Evolutionary conservation across 2,888 invertebrate genomes (phyloP).

Genomic region (Drosophila pegasa): DNA sequence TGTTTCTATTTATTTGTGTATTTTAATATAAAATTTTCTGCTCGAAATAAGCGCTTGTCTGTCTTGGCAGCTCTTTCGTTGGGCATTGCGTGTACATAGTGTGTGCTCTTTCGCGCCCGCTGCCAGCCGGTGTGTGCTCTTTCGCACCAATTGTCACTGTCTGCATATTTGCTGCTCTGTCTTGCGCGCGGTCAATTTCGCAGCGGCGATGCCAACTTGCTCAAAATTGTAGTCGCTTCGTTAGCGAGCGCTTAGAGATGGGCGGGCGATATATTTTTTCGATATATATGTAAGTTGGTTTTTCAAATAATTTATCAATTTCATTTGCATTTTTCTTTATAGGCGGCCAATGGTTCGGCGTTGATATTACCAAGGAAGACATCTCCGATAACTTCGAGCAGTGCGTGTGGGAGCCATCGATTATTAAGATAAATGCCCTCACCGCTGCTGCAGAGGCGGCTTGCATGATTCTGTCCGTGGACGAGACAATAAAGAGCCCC

Average conservation of each 20-base stretch:
- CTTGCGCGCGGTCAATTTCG: conserved; percentile 52
- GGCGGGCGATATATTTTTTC: neutral
- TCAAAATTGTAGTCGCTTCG: conserved; percentile 1
- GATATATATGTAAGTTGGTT: neutral
- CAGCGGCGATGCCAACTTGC: conserved; percentile 50
- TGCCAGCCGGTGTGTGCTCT: conserved; percentile 54
- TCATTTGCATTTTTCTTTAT: conserved; percentile 44
- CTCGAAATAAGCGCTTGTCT: conserved; percentile 60
- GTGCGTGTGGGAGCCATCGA: conserved; percentile 99
- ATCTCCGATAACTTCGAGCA: conserved; percentile 96
- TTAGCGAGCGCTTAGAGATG: conserved; percentile 21
- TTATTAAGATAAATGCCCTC: conserved; percentile 98
- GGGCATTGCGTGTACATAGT: conserved; percentile 31
- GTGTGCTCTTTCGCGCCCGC: conserved; percentile 65
- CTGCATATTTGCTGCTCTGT: conserved; percentile 41
- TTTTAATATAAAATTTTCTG: conserved; percentile 28
- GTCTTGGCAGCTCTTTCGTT: conserved; percentile 66
- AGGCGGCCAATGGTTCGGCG: conserved; percentile 96
- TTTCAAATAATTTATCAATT: conserved; percentile 1
- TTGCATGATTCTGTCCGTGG: conserved; percentile 97
- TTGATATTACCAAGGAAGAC: conserved; percentile 97
- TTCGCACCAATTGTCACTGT: conserved; percentile 44
- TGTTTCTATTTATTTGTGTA: conserved; percentile 1
- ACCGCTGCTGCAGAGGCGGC: conserved; percentile 98
- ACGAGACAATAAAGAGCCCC: conserved; percentile 98